Percentiles rank a stretch among this genome's conserved stretches.
These are phyloP conservation scores for Copsychus sechellarum DNA, from an alignment of 2,113 vertebrate genomes.

Conservation along the genomic window DNA sequence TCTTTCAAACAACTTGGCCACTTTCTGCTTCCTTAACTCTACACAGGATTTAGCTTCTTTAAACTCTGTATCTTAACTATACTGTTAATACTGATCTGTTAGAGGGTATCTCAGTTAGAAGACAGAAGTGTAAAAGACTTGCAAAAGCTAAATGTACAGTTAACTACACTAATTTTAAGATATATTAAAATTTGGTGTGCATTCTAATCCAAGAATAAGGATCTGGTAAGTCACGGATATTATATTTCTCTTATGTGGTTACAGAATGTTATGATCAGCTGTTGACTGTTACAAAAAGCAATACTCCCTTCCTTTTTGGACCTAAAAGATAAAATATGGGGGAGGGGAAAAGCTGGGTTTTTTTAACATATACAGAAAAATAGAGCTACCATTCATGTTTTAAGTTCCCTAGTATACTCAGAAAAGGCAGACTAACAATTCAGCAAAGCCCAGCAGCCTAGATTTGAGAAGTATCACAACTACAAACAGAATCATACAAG, in stretches of 20 bases:
- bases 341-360: not conserved
- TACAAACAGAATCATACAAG: not conserved
- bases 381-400: not conserved
- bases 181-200: not conserved
- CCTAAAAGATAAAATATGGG: not conserved
- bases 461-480: not conserved
- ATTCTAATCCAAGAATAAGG: not conserved
- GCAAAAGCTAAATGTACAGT: not conserved
- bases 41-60: not conserved
- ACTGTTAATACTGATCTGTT: not conserved
- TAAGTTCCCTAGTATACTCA: not conserved
- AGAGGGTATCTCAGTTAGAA: not conserved
- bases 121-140: not conserved
- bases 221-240: not conserved
- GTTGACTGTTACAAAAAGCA: not conserved
- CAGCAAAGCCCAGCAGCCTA: not conserved
- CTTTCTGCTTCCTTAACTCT: not conserved
- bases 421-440: not conserved
- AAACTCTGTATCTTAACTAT: not conserved
- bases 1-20: not conserved
- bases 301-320: not conserved
- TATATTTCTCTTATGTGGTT: not conserved
- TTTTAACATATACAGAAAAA: not conserved
- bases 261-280: not conserved
- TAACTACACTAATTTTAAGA: not conserved